phyloP scores from a whole-genome alignment of 2,888 invertebrate genomes.

The Meiosimyza platycephala region DNA sequence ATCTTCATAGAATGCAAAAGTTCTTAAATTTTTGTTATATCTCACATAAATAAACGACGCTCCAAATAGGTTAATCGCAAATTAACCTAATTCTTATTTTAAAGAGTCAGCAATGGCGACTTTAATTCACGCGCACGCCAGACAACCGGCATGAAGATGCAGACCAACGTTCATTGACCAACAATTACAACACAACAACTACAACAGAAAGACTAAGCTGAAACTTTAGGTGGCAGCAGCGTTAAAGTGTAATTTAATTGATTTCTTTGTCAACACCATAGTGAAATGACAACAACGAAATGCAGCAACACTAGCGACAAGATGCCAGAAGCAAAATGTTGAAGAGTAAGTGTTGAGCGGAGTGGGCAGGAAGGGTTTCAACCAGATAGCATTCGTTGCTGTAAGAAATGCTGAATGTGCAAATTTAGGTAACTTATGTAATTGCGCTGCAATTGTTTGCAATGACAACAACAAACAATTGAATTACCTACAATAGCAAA shows the following conservation, averaged over 20 bases:
- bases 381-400: no score
- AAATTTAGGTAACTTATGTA: conserved; percentile 13
- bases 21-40: no score
- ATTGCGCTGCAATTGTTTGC: conserved; percentile 4
- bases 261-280: conserved; percentile 20
- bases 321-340: neutral
- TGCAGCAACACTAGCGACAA: neutral
- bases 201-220: neutral
- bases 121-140: no score
- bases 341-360: no score
- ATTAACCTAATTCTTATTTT: no score
- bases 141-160: no score
- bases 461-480: neutral
- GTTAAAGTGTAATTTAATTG: conserved; percentile 16
- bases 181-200: neutral
- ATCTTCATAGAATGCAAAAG: no score
- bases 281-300: neutral
- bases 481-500: no score
- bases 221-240: neutral
- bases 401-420: conserved; percentile 2
- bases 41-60: no score
- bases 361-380: no score
- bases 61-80: no score
- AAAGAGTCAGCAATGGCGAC: no score
- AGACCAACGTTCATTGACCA: neutral